Evolutionary conservation across 2,888 invertebrate species (phyloP), one percentile per base, ranked within the genome.

Genomic region (Orchestes rusci): DNA sequence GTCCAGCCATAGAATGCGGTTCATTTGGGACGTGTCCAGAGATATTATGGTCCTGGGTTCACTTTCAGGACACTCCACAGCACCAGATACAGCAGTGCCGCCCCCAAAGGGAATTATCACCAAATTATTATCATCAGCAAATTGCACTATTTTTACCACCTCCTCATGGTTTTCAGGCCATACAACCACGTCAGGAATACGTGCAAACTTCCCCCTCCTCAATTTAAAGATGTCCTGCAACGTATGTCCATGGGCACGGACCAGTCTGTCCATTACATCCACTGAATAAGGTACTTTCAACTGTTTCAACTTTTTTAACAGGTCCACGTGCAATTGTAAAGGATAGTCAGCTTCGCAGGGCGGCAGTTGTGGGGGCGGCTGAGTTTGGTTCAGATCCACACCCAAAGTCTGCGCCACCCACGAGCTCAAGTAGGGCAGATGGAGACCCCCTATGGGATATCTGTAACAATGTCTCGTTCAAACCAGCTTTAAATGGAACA

Each of bases 1-100:
- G 65, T 99, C 95, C 36, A 99, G 71, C 94, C 95, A 96, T 19
- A 97, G 67, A 63, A 99, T 84, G 53, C 82, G 77, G 72, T 94
- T 95, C 94, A 99, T 94, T 63, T 92, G 89, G 17, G 92, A 88
- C 32, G 93, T 96, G 66, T 99, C 97, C 50, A 99, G 64, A 0
- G 85, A 86, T 20, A 94, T 75, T 50, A 99, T 94, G 55, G 87
- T 84, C 37, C 88, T 72, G 16, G 70, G 71, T 67, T 92, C 93
- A 17, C 78, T 66, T 10, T 71, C 70, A 0, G 95, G 95, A 64
- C 95, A 95, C 36, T 84, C 80, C 7, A 92, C 55, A 3, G 61
- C 60, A 7, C 60, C 60, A 15, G 60, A 60, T 2, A 61, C 61
- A 3, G 61, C 57, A 7, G 61, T 61, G 4, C 61, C 61, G 29